These are phyloP conservation scores for Lordiphosa collinella DNA, from an alignment of 1,140 invertebrate genomes.

Conservation along the genomic window DNA sequence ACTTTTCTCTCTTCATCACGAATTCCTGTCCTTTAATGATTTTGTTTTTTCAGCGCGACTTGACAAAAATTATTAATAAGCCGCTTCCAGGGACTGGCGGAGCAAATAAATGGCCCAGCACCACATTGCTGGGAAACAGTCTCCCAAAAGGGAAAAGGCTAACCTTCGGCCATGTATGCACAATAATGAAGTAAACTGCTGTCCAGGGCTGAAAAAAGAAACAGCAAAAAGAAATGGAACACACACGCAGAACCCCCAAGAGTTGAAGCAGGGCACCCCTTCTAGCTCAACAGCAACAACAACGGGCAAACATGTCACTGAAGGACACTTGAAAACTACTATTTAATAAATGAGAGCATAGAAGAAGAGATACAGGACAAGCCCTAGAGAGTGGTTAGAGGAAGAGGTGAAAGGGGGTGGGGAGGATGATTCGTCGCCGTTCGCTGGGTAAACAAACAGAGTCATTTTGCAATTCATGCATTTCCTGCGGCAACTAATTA, in stretches of 20 bases:
- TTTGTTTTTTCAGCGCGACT: slow-evolving; percentile 32
- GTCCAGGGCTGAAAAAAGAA: slow-evolving; percentile 16
- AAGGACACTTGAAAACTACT: slow-evolving; percentile 79
- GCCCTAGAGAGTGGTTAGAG: background rate
- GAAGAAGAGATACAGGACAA: slow-evolving; percentile 37
- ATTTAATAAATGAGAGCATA: slow-evolving; percentile 78
- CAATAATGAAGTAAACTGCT: slow-evolving; percentile 66
- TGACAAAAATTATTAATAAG: slow-evolving; percentile 71
- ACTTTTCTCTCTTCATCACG: too few relatives aligned
- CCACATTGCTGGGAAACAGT: background rate
- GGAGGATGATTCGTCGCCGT: slow-evolving; percentile 34
- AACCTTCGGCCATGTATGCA: slow-evolving; percentile 54
- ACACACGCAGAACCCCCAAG: slow-evolving; percentile 43
- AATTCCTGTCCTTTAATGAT: background rate
- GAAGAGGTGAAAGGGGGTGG: background rate
- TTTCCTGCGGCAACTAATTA: slow-evolving; percentile 80
- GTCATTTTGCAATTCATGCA: slow-evolving; percentile 79
- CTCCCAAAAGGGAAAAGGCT: slow-evolving; percentile 3
- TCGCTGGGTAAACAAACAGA: slow-evolving; percentile 74
- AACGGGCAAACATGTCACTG: slow-evolving; percentile 75
- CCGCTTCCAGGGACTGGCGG: slow-evolving; percentile 34
- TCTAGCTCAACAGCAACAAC: slow-evolving; percentile 22
- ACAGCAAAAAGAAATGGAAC: slow-evolving; percentile 45
- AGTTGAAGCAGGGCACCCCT: slow-evolving; percentile 35
- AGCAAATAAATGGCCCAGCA: slow-evolving; percentile 39